Evolutionary conservation across 2,797 vertebrate genomes (phyloP), one percentile per base, ranked within the genome.

Genomic region (Presbytis comata): DNA sequence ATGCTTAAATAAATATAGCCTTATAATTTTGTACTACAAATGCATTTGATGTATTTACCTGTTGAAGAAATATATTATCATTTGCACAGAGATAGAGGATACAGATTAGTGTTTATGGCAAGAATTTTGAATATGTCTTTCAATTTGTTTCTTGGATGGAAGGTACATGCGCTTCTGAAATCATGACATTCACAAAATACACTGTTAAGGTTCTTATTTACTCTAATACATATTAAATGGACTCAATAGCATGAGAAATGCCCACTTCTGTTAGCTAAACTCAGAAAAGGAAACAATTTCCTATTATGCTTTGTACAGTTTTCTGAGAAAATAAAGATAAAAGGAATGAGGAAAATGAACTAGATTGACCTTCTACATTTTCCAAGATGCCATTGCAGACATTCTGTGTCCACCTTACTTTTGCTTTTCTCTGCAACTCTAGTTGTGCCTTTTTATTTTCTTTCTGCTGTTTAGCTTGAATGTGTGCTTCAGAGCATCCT

Each of bases 1-100:
- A 84, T 95, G 26, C 76, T 46, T 92, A 64, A 94, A 61, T 96
- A 93, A 94, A 97, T 93, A 89, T 57, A 86, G n/a, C 41, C 75
- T 81, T 64, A 59, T 57, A n/a, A 93, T 97, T 95, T 88, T 57
- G 9, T 30, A 81, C 50, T 88, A 61, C 79, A 93, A 55, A 67
- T 91, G 59, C 86, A 95, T 70, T 41, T 72, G 36, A 91, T 92
- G 26, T 44, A 81, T 93, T 97, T 89, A 79, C 48, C n/a, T 33
- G 50, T 57, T 64, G 36, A 92, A 86, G 17, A 55, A 91, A 81
- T 57, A 76, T 64, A 33, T 26, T 59, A 53, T 41, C 30, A 64
- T 92, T 80, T 95, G 59, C 1, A 0, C 41, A 70, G 3, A 86
- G 33, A 74, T 39, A 50, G 19, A 46, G 16, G 24, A n/a, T 13